Evolutionary conservation across 1,140 invertebrate species (phyloP), one percentile per base, ranked within the genome.

Genomic region (Epicauta chinensis): DNA sequence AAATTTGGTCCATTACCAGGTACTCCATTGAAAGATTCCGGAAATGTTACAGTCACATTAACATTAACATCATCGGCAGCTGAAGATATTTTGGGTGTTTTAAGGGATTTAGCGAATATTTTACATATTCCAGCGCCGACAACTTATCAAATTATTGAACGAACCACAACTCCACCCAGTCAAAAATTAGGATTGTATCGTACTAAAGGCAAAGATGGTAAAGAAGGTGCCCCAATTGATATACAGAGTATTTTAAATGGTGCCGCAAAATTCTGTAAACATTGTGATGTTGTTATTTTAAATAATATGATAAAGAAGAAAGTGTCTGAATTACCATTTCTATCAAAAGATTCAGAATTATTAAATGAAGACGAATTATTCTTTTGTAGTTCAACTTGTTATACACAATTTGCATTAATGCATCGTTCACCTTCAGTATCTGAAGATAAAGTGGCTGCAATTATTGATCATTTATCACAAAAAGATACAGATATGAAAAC

Each of bases 21-120:
- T 60, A 73, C 75, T 69, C 81, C 77, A 54, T 72, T 79, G 62
- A 84, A 80, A 69, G 85, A 86, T 62, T 81, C 79, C 50, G 87
- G 86, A 59, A 91, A 95, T 74, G 88, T 97, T 36, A 92, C 91
- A 15, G 91, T 97, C 9, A 96, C 93, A 4, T 73, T 98, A 53
- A 97, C 93, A 4, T 71, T 96, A 23, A 91, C 89, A 7, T 89
- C 90, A 46, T 82, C 84, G 49, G 89, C 91, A 44, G 89, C 92
- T 9, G 90, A 96, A 73, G 91, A 97, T 69, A 93, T 97, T 58
- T 80, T 89, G 56, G 87, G 88, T 39, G 91, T 97, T 50, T 75
- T 98, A 15, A 81, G 88, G 60, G 86, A 91, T 70, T 79, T 97
- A 57, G 91, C 93, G 3, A 92, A 93, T 68, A 83, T 97, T 61